Percentiles rank a stretch among this genome's conserved stretches.
These are phyloP conservation scores for Toxotes chatareus DNA, from an alignment of 2,113 vertebrate species.

Conservation along the genomic window DNA sequence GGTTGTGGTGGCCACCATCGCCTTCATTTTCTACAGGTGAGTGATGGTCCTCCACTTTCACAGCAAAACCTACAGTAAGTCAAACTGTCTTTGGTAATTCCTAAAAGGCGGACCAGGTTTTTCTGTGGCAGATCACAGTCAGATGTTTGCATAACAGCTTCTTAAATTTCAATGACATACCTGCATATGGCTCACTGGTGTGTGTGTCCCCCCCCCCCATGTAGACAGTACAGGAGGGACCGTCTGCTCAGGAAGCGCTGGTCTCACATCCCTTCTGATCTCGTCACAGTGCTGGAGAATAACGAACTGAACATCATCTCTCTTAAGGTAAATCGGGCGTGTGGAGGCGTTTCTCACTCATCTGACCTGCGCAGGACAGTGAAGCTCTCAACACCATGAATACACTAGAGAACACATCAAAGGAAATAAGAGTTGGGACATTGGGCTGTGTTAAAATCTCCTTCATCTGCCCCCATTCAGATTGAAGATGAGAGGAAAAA, in stretches of 20 bases:
- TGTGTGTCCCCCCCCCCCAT: too few relatives aligned
- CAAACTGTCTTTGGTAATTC: neutral
- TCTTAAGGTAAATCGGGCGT: conserved; percentile 86
- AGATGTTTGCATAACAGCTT: too few relatives aligned
- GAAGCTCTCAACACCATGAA: neutral
- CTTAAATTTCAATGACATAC: too few relatives aligned
- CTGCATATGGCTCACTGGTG: neutral
- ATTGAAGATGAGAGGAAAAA: conserved; percentile 93
- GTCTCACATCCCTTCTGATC: conserved; percentile 89
- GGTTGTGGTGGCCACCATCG: conserved; percentile 79
- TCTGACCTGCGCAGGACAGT: neutral
- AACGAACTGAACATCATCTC: conserved; percentile 86
- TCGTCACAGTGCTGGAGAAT: conserved; percentile 88
- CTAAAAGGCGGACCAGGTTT: too few relatives aligned
- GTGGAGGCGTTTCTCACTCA: neutral
- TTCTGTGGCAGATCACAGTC: too few relatives aligned
- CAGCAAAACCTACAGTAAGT: neutral
- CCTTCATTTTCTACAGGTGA: conserved; percentile 85
- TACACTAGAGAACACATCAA: neutral
- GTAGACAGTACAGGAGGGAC: conserved; percentile 89
- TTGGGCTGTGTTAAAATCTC: neutral
- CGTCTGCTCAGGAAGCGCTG: conserved; percentile 87
- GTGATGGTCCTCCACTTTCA: neutral
- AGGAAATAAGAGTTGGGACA: neutral
- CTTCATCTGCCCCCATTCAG: conserved; percentile 71